These are phyloP conservation scores for Lucilia cuprina DNA, from an alignment of 1,140 invertebrate genomes.

Conservation along the genomic window DNA sequence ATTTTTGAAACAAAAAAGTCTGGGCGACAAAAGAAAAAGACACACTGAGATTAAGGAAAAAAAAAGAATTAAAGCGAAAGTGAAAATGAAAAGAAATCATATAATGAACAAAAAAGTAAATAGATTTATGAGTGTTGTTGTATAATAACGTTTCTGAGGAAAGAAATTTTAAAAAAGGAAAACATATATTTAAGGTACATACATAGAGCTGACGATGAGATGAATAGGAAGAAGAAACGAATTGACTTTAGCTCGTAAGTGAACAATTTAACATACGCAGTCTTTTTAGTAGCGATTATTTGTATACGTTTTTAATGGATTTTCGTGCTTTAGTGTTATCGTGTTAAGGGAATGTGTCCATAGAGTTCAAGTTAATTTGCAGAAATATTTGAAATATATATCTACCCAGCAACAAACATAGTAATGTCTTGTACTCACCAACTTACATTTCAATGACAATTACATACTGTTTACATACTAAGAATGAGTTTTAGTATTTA, in stretches of 20 bases:
- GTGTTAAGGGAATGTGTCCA: no score
- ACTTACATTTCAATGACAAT: no score
- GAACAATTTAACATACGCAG: background rate
- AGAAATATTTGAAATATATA: no score
- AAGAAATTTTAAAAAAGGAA: background rate
- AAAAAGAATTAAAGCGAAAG: no score
- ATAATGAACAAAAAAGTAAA: constrained; percentile 7
- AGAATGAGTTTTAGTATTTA: no score
- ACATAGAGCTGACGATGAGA: background rate
- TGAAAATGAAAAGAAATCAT: background rate
- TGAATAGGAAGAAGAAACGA: no score
- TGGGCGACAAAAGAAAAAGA: background rate
- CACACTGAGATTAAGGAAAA: background rate
- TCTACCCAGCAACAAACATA: no score
- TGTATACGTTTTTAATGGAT: background rate
- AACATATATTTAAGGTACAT: background rate
- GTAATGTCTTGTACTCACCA: no score
- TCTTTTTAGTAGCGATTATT: background rate
- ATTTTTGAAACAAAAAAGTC: no score
- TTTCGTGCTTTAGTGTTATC: no score
- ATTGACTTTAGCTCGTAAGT: background rate
- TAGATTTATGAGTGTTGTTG: background rate
- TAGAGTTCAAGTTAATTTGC: no score
- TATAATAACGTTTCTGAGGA: background rate
- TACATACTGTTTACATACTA: no score